Evolutionary conservation across 1,140 invertebrate species (phyloP).

Genomic region (Drosophila ironensis): DNA sequence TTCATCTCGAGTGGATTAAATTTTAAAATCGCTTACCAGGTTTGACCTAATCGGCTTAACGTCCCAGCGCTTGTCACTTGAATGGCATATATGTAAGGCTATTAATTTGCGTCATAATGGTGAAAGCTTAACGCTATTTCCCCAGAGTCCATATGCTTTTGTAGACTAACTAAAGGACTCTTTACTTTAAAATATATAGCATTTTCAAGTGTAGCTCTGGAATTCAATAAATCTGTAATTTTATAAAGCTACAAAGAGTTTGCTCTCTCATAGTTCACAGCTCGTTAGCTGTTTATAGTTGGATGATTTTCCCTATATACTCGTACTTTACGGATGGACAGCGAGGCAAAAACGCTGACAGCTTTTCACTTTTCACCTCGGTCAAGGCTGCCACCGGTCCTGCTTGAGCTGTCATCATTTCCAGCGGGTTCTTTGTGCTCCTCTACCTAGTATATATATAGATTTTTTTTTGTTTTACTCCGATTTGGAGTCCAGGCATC

Average conservation of each 20-base stretch:
- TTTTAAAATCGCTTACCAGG: constrained; percentile 70
- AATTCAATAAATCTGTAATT: too few species aligned
- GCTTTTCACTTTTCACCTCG: constrained; percentile 75
- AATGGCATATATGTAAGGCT: too few species aligned
- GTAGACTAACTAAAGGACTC: too few species aligned
- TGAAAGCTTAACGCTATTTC: background rate
- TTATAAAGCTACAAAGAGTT: constrained; percentile 19
- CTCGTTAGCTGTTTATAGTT: constrained; percentile 73
- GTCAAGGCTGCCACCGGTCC: constrained; percentile 59
- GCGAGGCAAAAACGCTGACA: constrained; percentile 52
- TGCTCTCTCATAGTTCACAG: constrained; percentile 68
- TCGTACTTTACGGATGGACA: constrained; percentile 32
- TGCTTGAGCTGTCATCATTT: constrained; percentile 35
- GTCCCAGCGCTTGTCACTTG: constrained; percentile 28
- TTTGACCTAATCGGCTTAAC: constrained; percentile 67
- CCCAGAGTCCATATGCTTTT: too few species aligned
- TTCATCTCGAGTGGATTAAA: constrained; percentile 51
- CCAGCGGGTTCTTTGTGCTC: constrained; percentile 30
- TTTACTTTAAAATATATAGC: too few species aligned
- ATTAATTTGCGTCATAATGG: constrained; percentile 58
- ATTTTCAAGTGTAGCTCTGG: too few species aligned
- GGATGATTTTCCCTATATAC: constrained; percentile 34
- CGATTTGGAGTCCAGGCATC: constrained; percentile 22
- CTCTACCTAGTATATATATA: constrained; percentile 9
- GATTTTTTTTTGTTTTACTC: too few species aligned